Conservation (phyloP, 2,113 vertebrate genomes). For the Mustelus asterias region DNA sequence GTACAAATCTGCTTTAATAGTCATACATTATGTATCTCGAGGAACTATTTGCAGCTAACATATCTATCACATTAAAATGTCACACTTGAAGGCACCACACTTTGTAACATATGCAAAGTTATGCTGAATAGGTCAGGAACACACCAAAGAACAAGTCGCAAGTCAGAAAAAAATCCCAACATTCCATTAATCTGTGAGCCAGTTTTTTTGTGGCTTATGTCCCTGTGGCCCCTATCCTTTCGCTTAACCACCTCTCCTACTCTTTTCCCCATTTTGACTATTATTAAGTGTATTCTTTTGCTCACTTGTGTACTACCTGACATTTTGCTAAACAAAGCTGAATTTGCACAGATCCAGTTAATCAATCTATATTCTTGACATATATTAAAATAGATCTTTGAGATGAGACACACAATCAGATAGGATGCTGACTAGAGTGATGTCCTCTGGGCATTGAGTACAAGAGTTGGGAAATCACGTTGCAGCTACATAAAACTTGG, state of each 20-base stretch:
- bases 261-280: not conserved
- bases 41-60: not conserved
- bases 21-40: not conserved
- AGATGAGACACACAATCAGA: not conserved
- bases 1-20: constrained; percentile 3
- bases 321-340: not conserved
- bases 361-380: not conserved
- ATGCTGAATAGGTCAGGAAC: not conserved
- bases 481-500: no score
- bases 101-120: not conserved
- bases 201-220: not conserved
- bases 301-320: not conserved
- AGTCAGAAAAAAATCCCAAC: not conserved
- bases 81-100: not conserved
- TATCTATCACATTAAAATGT: not conserved
- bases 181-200: not conserved
- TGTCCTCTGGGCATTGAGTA: no score
- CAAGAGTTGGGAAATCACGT: no score
- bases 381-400: not conserved
- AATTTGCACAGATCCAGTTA: not conserved
- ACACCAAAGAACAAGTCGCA: not conserved
- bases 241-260: not conserved
- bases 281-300: not conserved
- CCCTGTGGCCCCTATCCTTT: not conserved
- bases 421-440: not conserved